Conservation (phyloP, 2,113 vertebrate species). For the Cinclus mexicanus region DNA sequence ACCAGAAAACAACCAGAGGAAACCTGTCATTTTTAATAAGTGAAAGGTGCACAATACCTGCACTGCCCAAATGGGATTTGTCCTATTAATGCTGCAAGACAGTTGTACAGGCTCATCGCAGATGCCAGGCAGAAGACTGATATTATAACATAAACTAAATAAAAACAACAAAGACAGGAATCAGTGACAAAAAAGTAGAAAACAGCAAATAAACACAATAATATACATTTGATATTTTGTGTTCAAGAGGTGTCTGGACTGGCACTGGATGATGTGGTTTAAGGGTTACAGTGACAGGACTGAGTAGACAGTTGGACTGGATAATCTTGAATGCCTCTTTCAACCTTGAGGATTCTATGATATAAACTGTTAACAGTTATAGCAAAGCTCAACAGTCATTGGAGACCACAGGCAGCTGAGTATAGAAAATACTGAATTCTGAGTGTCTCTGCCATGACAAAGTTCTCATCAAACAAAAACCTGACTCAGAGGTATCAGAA, state of each 20-base stretch:
- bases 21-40: neutral
- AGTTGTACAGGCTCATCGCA: conserved; percentile 89
- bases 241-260: neutral
- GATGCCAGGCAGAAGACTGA: conserved; percentile 91
- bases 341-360: neutral
- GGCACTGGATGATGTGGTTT: neutral
- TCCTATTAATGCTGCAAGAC: conserved; percentile 83
- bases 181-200: neutral
- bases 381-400: neutral
- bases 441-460: neutral
- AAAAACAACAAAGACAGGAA: neutral
- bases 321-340: neutral
- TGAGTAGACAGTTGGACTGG: neutral
- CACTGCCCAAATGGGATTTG: conserved; percentile 79
- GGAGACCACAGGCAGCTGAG: neutral
- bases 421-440: neutral
- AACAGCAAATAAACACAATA: neutral
- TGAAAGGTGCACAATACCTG: conserved; percentile 75
- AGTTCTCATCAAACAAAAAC: neutral
- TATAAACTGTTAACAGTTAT: neutral
- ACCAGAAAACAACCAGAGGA: neutral
- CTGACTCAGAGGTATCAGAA: neutral
- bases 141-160: conserved; percentile 91
- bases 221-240: neutral
- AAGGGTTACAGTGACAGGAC: neutral